Percentiles rank a stretch among this genome's conserved stretches.
Evolutionary conservation across 2,888 invertebrate genomes (phyloP).

Genomic region (Drosophila barbarae): DNA sequence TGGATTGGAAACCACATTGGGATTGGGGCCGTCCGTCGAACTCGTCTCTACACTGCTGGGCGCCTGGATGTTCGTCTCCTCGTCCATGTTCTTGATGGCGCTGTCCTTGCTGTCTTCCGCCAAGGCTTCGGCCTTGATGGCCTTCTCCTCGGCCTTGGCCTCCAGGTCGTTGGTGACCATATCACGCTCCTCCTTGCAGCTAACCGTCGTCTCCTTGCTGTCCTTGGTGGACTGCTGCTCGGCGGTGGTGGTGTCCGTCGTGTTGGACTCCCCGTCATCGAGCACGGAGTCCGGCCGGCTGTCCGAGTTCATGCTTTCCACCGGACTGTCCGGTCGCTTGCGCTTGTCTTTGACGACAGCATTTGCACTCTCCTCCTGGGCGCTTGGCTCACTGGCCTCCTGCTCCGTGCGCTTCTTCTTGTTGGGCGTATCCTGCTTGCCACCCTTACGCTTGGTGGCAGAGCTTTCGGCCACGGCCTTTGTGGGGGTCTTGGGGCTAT

Average conservation of each 20-base stretch:
- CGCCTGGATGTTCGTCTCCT: constrained; percentile 79
- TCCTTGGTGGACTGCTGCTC: constrained; percentile 79
- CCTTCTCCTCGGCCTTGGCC: constrained; percentile 77
- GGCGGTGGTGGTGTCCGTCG: constrained; percentile 77
- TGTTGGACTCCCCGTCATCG: constrained; percentile 82
- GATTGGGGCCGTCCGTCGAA: constrained; percentile 20
- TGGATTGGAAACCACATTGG: constrained; percentile 30
- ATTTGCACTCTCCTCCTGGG: constrained; percentile 44
- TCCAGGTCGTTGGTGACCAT: constrained; percentile 67
- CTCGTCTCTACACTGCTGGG: constrained; percentile 63
- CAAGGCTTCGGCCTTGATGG: constrained; percentile 59
- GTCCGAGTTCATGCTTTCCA: constrained; percentile 91
- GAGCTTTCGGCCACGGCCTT: constrained; percentile 68
- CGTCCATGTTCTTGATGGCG: constrained; percentile 77
- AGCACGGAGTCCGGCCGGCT: constrained; percentile 87
- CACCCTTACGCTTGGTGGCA: constrained; percentile 78
- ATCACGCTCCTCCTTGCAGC: constrained; percentile 71
- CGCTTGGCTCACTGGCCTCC: constrained; percentile 59
- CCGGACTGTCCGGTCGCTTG: constrained; percentile 84
- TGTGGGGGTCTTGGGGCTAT: constrained; percentile 80
- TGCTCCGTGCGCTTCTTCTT: constrained; percentile 82
- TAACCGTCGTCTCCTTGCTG: constrained; percentile 76
- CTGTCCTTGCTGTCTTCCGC: constrained; percentile 71
- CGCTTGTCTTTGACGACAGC: constrained; percentile 80
- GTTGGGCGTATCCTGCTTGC: constrained; percentile 81